phyloP scores from a whole-genome alignment of 23 tunicate genomes.

The Diplosoma virens region DNA sequence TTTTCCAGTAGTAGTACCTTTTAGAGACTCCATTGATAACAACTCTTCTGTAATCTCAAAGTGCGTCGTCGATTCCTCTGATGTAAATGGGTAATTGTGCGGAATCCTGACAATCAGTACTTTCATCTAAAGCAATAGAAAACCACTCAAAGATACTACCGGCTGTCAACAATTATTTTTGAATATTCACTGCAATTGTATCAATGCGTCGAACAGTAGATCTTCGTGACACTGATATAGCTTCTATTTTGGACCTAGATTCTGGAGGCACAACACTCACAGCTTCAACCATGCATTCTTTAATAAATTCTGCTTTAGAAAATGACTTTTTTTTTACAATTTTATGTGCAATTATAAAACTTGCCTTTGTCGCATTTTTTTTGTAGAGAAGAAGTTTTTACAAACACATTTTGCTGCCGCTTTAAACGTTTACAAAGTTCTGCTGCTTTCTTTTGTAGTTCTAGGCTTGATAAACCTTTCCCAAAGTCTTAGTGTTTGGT shows the following conservation, averaged over 20 bases:
- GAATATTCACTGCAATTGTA: neutral
- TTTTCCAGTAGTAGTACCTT: constrained; percentile 55
- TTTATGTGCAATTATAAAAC: constrained; percentile 31
- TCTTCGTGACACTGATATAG: constrained; percentile 24
- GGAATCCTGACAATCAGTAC: constrained; percentile 38
- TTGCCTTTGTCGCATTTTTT: constrained; percentile 22
- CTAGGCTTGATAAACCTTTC: constrained; percentile 10
- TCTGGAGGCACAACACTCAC: constrained; percentile 34
- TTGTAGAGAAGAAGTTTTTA: neutral
- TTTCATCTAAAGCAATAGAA: constrained; percentile 46
- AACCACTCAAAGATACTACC: neutral
- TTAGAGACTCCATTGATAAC: constrained; percentile 33
- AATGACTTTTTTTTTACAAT: constrained; percentile 35
- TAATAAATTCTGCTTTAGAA: constrained; percentile 40
- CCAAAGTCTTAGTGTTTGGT: constrained; percentile 38
- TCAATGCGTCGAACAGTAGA: constrained; percentile 25
- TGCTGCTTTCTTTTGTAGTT: neutral
- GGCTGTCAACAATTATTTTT: neutral
- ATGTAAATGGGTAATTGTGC: constrained; percentile 42
- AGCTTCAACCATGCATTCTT: constrained; percentile 33
- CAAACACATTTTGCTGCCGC: constrained; percentile 26
- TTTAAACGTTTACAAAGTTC: constrained; percentile 3
- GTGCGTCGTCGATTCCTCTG: constrained; percentile 33
- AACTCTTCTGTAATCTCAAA: constrained; percentile 48
- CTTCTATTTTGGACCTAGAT: constrained; percentile 6